Conservation (phyloP, 1,140 invertebrate genomes). For the Papilio dardanus region DNA sequence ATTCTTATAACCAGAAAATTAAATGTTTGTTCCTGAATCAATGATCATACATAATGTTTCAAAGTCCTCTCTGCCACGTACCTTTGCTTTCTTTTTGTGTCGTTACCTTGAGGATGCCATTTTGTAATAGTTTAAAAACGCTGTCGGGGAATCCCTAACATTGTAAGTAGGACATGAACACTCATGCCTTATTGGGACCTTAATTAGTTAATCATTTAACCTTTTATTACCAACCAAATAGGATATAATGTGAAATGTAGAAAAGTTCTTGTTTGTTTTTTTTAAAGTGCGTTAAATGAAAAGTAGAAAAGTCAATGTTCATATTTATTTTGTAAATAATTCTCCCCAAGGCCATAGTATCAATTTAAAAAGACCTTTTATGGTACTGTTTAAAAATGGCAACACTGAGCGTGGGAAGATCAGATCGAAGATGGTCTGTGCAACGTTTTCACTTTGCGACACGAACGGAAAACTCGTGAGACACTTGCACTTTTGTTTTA, state of each 20-base stretch:
- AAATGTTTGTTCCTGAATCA: too few relatives aligned
- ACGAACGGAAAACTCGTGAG: neutral
- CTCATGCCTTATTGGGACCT: neutral
- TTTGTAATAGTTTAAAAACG: neutral
- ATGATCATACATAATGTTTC: too few relatives aligned
- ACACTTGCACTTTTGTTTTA: neutral
- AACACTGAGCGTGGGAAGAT: constrained; percentile 4
- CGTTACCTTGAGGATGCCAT: constrained; percentile 1
- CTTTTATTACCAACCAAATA: neutral
- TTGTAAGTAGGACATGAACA: neutral
- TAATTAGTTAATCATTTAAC: neutral
- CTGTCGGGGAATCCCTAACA: constrained; percentile 3
- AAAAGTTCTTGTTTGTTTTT: neutral
- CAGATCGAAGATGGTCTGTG: neutral
- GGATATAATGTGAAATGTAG: neutral
- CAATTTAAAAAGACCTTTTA: neutral
- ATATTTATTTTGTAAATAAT: neutral
- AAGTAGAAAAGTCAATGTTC: neutral
- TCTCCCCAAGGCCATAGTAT: neutral
- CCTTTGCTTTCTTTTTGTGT: too few relatives aligned
- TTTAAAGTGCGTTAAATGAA: neutral
- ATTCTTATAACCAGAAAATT: neutral
- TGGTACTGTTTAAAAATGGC: neutral
- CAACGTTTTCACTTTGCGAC: constrained; percentile 10
- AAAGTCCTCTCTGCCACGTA: too few relatives aligned